Evolutionary conservation across 2,888 invertebrate genomes (phyloP).

Genomic region (Ernsta delagoae): DNA sequence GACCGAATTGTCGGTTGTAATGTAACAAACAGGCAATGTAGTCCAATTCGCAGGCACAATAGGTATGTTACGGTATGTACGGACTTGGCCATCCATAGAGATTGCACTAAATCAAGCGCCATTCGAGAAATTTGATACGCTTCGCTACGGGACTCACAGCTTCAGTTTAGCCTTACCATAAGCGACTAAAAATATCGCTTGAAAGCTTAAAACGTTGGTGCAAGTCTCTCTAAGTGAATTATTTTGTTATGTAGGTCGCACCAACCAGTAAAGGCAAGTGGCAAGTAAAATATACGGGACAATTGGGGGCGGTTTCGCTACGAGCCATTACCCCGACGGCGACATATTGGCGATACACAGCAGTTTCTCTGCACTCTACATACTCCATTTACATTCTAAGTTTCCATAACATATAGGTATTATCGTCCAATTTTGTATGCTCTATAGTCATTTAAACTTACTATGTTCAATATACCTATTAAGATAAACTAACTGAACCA

Average conservation of each 20-base stretch:
- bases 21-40: constrained; percentile 19
- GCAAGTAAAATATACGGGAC: neutral
- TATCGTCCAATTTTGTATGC: neutral
- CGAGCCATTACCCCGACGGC: neutral
- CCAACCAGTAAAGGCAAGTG: neutral
- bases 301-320: neutral
- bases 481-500: too few relatives aligned
- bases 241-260: neutral
- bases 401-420: neutral
- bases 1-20: constrained; percentile 17
- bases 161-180: too few relatives aligned
- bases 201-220: too few relatives aligned
- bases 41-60: neutral
- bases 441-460: neutral
- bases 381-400: neutral
- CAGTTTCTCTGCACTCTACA: neutral
- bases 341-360: neutral
- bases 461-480: too few relatives aligned
- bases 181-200: too few relatives aligned
- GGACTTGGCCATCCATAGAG: neutral
- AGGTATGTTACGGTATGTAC: neutral
- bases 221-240: neutral
- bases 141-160: too few relatives aligned
- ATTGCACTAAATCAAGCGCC: neutral
- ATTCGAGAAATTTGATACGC: neutral